These are phyloP conservation scores for Oceanodroma tethys DNA, from an alignment of 2,113 vertebrate species.

Conservation along the genomic window DNA sequence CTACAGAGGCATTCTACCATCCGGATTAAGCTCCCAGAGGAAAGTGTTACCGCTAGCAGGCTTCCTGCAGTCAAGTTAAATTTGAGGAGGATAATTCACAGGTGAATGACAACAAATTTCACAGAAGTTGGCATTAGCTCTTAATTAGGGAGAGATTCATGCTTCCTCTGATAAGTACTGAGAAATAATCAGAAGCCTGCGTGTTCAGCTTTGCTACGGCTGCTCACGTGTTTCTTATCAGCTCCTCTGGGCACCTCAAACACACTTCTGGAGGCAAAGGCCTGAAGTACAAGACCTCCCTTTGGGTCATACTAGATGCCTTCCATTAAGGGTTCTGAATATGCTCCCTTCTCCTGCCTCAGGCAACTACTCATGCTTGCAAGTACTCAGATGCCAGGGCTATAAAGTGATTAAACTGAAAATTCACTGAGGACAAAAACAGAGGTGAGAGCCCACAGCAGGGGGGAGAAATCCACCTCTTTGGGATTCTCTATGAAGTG, in stretches of 20 bases:
- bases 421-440: neutral
- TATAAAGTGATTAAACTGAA: neutral
- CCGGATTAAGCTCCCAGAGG: neutral
- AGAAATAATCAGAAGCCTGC: neutral
- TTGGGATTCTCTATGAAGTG: neutral
- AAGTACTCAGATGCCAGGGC: neutral
- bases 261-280: neutral
- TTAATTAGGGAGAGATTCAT: constrained; percentile 14
- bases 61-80: constrained; percentile 46
- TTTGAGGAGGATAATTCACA: constrained; percentile 45
- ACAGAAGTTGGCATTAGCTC: constrained; percentile 29
- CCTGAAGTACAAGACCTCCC: neutral
- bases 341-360: neutral
- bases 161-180: neutral
- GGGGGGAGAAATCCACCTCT: neutral
- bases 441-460: neutral
- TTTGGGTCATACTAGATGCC: neutral
- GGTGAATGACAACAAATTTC: constrained; percentile 52
- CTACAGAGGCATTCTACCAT: neutral
- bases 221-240: neutral
- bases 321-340: neutral
- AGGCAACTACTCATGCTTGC: neutral
- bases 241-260: neutral
- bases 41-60: neutral
- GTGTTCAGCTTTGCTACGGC: neutral